Evolutionary conservation across 2,797 vertebrate species (phyloP), one percentile per base, ranked within the genome.

Genomic region (Poecilia velifera): DNA sequence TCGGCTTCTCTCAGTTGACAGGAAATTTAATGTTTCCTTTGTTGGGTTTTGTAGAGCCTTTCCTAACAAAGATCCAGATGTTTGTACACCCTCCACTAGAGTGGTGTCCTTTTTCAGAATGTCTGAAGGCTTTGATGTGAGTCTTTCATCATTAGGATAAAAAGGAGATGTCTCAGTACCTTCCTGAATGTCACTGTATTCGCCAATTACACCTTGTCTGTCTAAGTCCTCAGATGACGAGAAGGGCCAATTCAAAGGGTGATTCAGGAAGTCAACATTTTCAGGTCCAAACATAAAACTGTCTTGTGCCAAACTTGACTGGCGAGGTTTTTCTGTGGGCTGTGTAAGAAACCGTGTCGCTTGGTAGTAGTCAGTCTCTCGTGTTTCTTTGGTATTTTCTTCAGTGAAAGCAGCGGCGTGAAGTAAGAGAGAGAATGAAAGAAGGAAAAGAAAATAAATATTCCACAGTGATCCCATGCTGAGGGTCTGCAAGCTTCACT

Each of bases 201-300:
- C 94, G 43, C 93, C 94, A 57, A 94, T 88, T 75, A 92, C 91
- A 46, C 93, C 94, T 84, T 90, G 87, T 73, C 82, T 84, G 25
- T 83, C 85, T 8, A 45, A 75, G 66, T 93, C 91, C 72, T 93
- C 90, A 36, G 80, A 82, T 53, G 84, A 89, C 0, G 66, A 71
- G 34, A 34, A 76, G 4, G 83, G 36, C 93, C 91, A 93, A 79
- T 62, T 88, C 66, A 91, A 41, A 71, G 84, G 78, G 34, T 73
- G 84, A 76, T 74, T 79, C 51, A 78, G 83, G 53, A 88, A 84
- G 70, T 86, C 84, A n/a, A 76, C 84, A 28, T 79, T 86, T 71
- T 90, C 78, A 46, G 76, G 10, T 86, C 51, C 83, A 80, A 84
- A 72, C 8, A 57, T 34, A 16, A 85, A 73, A 55, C 83, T 83